These are phyloP conservation scores for Rhimphoctona megacephalus DNA, from an alignment of 2,888 invertebrate genomes.

Conservation along the genomic window DNA sequence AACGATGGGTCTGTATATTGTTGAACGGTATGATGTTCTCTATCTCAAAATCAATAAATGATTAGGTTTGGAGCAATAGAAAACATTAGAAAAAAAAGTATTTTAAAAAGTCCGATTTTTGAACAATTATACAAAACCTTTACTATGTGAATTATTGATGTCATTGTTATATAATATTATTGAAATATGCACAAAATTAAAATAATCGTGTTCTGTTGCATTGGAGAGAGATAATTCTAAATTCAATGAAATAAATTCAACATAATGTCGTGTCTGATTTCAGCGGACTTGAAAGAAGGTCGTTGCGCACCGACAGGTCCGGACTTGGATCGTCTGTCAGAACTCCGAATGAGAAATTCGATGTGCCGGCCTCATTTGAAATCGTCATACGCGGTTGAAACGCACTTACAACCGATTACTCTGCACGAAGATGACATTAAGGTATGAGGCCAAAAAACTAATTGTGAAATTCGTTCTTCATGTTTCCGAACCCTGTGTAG, in stretches of 20 bases:
- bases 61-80: no score
- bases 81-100: no score
- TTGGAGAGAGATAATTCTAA: neutral
- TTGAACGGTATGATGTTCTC: no score
- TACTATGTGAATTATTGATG: no score
- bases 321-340: slow-evolving; percentile 86
- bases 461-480: neutral
- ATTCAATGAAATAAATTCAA: neutral
- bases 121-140: no score
- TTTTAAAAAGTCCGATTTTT: no score
- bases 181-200: neutral
- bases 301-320: slow-evolving; percentile 84
- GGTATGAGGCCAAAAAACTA: slow-evolving; percentile 81
- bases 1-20: no score
- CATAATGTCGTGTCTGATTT: slow-evolving; percentile 31
- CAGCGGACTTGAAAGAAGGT: slow-evolving; percentile 86
- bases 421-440: slow-evolving; percentile 89
- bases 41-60: no score
- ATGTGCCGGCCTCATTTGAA: slow-evolving; percentile 93
- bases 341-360: slow-evolving; percentile 92
- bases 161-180: no score
- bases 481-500: slow-evolving; percentile 22
- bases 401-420: slow-evolving; percentile 87
- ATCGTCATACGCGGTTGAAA: slow-evolving; percentile 94
- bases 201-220: neutral